phyloP scores from a whole-genome alignment of 2,888 invertebrate species.

The Bombylius major region DNA sequence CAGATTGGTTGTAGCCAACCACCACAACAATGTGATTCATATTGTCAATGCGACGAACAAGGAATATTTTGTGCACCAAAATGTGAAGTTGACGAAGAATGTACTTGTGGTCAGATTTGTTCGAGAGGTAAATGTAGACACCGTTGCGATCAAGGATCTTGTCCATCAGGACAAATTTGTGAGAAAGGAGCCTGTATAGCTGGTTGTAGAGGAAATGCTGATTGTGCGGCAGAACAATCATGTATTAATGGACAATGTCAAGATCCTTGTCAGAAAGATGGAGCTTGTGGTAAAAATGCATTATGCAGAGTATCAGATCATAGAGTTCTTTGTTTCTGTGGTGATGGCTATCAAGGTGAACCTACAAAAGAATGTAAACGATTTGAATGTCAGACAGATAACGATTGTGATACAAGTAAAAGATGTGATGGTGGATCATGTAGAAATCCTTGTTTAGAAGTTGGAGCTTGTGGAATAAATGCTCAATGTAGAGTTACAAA shows the following conservation, averaged over 20 bases:
- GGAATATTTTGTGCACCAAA: constrained; percentile 60
- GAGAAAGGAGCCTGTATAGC: constrained; percentile 56
- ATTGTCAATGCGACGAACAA: constrained; percentile 67
- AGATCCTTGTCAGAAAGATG: constrained; percentile 52
- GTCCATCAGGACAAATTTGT: constrained; percentile 66
- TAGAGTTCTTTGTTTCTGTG: constrained; percentile 73
- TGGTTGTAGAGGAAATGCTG: constrained; percentile 66
- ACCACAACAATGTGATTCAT: constrained; percentile 56
- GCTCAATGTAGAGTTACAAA: constrained; percentile 72
- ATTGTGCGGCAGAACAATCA: constrained; percentile 64
- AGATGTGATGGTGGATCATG: constrained; percentile 62
- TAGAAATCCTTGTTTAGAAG: constrained; percentile 67
- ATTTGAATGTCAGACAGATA: constrained; percentile 62
- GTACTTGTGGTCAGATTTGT: constrained; percentile 73
- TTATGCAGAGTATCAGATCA: constrained; percentile 68
- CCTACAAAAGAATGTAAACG: constrained; percentile 61
- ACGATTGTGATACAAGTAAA: constrained; percentile 67
- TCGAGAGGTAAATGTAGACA: constrained; percentile 57
- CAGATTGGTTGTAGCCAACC: constrained; percentile 63
- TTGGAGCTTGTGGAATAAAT: constrained; percentile 67
- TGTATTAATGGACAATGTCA: constrained; percentile 59
- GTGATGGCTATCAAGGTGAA: constrained; percentile 73
- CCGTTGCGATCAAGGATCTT: constrained; percentile 56
- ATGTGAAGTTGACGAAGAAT: constrained; percentile 54
- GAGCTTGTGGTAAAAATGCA: constrained; percentile 69